A percentile compares a stretch with the other conserved stretches of the same genome.
phyloP scores from a whole-genome alignment of 2,113 vertebrate species.

The Triplophysa tibetana region DNA sequence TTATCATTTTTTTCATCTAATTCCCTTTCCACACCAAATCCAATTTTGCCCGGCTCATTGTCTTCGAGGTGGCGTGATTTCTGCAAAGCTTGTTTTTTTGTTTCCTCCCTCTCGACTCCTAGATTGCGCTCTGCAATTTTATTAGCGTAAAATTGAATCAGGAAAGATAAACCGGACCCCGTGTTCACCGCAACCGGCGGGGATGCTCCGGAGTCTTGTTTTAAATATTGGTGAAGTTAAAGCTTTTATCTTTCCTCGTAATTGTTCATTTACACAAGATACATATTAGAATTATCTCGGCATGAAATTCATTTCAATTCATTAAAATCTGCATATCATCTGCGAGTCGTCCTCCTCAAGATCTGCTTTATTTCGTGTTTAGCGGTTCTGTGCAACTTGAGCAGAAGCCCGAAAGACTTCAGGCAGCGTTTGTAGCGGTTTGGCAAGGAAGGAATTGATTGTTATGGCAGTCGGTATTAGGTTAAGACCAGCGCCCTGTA shows the following conservation, averaged over 20 bases:
- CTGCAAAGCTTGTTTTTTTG: slow-evolving; percentile 52
- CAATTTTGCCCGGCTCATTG: slow-evolving; percentile 60
- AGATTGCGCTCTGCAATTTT: slow-evolving; percentile 57
- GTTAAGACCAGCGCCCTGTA: slow-evolving; percentile 19
- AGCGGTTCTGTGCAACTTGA: slow-evolving; percentile 37
- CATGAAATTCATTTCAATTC: slow-evolving; percentile 27
- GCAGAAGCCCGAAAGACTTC: slow-evolving; percentile 51
- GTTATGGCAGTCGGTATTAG: slow-evolving; percentile 61
- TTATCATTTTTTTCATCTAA: slow-evolving; percentile 60
- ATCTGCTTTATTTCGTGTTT: slow-evolving; percentile 54
- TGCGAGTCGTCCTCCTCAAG: slow-evolving; percentile 27
- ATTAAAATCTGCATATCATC: not conserved
- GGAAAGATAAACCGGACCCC: slow-evolving; percentile 3
- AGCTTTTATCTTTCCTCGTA: slow-evolving; percentile 37
- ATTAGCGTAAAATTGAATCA: slow-evolving; percentile 32
- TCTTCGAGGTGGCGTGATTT: slow-evolving; percentile 52
- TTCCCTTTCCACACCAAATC: slow-evolving; percentile 62
- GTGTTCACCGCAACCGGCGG: not conserved
- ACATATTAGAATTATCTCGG: slow-evolving; percentile 4
- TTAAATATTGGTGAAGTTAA: not conserved
- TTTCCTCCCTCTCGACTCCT: slow-evolving; percentile 39
- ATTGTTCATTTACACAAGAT: slow-evolving; percentile 26
- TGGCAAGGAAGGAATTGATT: slow-evolving; percentile 70
- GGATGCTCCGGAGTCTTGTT: not conserved
- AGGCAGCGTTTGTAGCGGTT: slow-evolving; percentile 56